phyloP scores from a whole-genome alignment of 2,888 invertebrate genomes.

The Orchesellides sinensis region DNA sequence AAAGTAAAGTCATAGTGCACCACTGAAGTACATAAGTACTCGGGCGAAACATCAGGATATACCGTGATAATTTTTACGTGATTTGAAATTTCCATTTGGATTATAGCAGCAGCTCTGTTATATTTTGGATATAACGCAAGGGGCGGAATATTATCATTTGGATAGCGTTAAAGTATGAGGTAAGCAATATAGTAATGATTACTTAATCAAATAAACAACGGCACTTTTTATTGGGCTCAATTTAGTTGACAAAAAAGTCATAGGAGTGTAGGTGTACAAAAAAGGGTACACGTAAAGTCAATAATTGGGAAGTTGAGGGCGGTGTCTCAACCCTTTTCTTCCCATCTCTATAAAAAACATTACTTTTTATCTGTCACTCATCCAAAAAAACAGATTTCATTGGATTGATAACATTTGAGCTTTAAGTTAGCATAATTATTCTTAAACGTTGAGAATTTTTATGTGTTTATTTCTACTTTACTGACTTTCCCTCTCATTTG shows the following conservation, averaged over 20 bases:
- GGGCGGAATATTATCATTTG: conserved; percentile 27
- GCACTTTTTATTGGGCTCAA: no score
- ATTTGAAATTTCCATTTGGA: not conserved
- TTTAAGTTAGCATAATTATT: no score
- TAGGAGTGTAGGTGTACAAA: not conserved
- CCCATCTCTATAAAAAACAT: no score
- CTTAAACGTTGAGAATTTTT: not conserved
- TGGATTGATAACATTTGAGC: not conserved
- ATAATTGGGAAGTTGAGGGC: conserved; percentile 1
- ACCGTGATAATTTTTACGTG: not conserved
- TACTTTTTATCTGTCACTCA: not conserved
- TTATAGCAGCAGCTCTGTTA: not conserved
- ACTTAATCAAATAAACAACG: no score
- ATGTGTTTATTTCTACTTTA: not conserved
- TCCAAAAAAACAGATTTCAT: not conserved
- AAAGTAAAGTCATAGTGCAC: not conserved
- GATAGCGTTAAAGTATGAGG: conserved; percentile 49
- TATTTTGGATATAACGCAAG: conserved; percentile 11
- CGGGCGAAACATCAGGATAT: not conserved
- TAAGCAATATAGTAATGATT: conserved; percentile 15
- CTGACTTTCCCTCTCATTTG: conserved; percentile 20
- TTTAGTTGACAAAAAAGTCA: no score
- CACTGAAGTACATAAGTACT: not conserved
- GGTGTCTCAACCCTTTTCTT: not conserved
- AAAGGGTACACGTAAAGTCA: no score